A percentile compares a stretch with the other conserved stretches of the same genome.
Evolutionary conservation across 2,888 invertebrate species (phyloP).

Genomic region (Torymus aiolomorphi): DNA sequence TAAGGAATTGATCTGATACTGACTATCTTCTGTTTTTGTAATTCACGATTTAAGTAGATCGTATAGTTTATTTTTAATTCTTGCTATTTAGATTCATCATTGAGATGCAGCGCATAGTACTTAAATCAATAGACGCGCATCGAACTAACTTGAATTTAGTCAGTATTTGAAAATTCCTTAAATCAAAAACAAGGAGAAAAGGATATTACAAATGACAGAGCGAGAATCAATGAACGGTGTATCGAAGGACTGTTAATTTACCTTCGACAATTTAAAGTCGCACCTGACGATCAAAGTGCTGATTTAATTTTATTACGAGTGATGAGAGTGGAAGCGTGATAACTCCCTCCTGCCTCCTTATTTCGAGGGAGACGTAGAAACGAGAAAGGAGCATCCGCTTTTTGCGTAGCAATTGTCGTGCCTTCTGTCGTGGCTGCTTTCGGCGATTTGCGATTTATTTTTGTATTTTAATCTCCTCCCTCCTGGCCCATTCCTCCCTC

Average conservation of each 20-base stretch:
- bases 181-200: constrained; percentile 25
- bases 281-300: constrained; percentile 36
- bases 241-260: constrained; percentile 45
- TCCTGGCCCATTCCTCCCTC: not conserved
- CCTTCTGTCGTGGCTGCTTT: constrained; percentile 73
- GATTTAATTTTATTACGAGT: constrained; percentile 52
- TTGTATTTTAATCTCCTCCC: constrained; percentile 57
- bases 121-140: not conserved
- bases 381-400: constrained; percentile 62
- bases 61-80: not conserved
- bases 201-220: constrained; percentile 27
- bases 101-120: too few relatives aligned
- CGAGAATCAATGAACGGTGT: constrained; percentile 47
- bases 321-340: constrained; percentile 18
- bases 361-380: not conserved
- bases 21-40: constrained; percentile 4
- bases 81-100: too few relatives aligned
- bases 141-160: not conserved
- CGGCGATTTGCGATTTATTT: constrained; percentile 69
- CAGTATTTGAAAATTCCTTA: constrained; percentile 25
- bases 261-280: constrained; percentile 33
- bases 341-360: not conserved
- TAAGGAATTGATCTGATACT: constrained; percentile 20
- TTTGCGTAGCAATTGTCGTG: constrained; percentile 72
- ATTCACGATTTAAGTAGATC: not conserved